phyloP scores from a whole-genome alignment of 2,888 invertebrate species.

The Andrena fulva region DNA sequence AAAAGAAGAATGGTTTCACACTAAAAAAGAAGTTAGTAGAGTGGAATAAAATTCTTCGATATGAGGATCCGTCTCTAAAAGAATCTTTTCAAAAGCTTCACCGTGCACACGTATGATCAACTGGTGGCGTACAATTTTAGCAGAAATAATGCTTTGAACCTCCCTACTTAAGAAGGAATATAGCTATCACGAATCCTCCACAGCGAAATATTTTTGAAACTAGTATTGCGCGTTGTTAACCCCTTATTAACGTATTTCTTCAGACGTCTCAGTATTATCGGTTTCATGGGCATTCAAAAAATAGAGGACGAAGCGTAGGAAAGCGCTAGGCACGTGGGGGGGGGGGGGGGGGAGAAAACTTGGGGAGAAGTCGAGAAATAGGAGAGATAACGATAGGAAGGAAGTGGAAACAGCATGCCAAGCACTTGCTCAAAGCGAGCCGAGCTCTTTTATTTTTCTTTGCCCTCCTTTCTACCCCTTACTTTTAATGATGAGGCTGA shows the following conservation, averaged over 20 bases:
- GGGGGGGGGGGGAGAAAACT: background rate
- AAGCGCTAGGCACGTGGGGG: conserved; percentile 16
- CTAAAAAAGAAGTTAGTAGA: no score
- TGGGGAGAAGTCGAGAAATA: conserved; percentile 35
- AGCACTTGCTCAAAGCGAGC: conserved; percentile 72
- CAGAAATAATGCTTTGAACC: no score
- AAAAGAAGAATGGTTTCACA: no score
- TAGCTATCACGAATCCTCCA: no score
- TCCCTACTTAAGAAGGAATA: no score
- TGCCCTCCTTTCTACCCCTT: conserved; percentile 55
- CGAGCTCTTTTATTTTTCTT: conserved; percentile 70
- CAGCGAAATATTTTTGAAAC: background rate
- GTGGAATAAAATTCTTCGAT: no score
- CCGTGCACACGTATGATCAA: no score
- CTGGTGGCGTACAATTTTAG: no score
- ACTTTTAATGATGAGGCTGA: conserved; percentile 72
- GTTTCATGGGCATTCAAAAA: background rate
- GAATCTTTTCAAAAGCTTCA: no score
- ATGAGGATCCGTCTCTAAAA: no score
- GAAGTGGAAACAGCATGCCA: conserved; percentile 69
- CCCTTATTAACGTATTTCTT: no score
- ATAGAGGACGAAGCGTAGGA: background rate
- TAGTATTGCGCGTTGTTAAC: background rate
- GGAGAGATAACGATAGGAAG: conserved; percentile 50
- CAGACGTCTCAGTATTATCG: background rate